Percentiles rank a stretch among this genome's conserved stretches.
Evolutionary conservation across 35 echinoderm and acorn worm genomes (phyloP).

Genomic region (Ptychodera flava): DNA sequence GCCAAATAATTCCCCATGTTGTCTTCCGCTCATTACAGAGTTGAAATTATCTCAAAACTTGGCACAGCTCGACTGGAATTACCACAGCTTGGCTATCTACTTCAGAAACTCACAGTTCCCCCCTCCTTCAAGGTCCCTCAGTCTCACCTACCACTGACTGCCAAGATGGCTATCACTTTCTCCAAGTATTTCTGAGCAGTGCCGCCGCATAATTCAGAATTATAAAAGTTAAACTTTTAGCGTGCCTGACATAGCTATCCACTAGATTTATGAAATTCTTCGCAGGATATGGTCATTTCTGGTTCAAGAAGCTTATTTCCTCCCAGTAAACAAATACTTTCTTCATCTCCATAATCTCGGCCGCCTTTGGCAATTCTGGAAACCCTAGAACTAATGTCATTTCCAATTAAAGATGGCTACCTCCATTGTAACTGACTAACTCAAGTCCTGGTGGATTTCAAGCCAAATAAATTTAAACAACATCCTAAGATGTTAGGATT

Average conservation of each 20-base stretch:
- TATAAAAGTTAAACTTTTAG: neutral
- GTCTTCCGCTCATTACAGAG: no score
- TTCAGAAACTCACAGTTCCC: no score
- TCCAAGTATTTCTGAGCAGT: neutral
- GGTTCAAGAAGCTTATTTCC: neutral
- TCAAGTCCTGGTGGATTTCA: no score
- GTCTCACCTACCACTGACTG: no score
- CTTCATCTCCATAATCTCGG: neutral
- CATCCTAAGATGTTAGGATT: no score
- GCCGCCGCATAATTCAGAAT: neutral
- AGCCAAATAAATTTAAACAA: no score
- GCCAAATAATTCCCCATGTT: no score
- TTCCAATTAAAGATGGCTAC: neutral
- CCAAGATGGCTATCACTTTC: neutral
- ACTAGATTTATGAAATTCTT: constrained; percentile 2
- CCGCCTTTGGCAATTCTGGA: neutral
- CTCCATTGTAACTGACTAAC: no score
- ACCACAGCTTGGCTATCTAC: no score
- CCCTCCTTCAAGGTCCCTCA: no score
- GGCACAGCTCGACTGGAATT: no score
- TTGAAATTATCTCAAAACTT: no score
- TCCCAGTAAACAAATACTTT: neutral
- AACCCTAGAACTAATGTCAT: neutral
- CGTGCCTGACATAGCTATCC: neutral
- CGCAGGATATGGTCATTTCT: neutral